Evolutionary conservation across 2,888 invertebrate genomes (phyloP), one percentile per base, ranked within the genome.

Genomic region (Ophonus ardosiacus): DNA sequence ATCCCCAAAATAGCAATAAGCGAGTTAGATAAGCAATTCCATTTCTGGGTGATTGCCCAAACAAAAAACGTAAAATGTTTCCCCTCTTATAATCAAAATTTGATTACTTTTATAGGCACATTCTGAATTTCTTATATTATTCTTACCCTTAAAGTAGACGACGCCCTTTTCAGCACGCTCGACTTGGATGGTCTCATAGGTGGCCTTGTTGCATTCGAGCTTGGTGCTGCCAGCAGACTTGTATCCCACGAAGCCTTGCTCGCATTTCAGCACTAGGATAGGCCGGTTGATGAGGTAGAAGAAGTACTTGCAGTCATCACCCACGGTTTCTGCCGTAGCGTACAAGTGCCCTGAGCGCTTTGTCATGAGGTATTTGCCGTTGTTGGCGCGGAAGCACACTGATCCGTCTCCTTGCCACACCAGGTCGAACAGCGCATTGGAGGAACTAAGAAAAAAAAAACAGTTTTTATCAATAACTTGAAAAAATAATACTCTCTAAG

Each of bases 171-270:
- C 96, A 81, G 96, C 96, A 87, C 97, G 94, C 90, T 98, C 96
- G 85, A 98, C 97, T 90, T 96, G 94, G 88, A 98, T 98, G 85
- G 97, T 97, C 92, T 98, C 98, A 90, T 98, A 98, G 88, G 95
- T 96, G 86, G 98, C 97, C 92, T 98, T 98, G 93, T 98, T 98
- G 93, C 98, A 98, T 92, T 98, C 98, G 88, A 98, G 93, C 90
- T 96, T 96, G 56, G 95, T 94, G 89, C 96, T 96, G 56, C 94
- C 93, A 0, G 94, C 92, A 81, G 94, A 94, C 92, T 98, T 98
- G 89, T 96, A 97, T 0, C 98, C 98, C 85, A 99, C 98, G 92
- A 98, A 98, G 61, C 99, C 99, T 92, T 98, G 98, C 90, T 98
- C 98, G 90, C 97, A 97, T 92, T 98, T 97, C 89, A 99, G 93